Conservation (phyloP, 2,888 invertebrate species). For the Pachliopta kotzebuea region DNA sequence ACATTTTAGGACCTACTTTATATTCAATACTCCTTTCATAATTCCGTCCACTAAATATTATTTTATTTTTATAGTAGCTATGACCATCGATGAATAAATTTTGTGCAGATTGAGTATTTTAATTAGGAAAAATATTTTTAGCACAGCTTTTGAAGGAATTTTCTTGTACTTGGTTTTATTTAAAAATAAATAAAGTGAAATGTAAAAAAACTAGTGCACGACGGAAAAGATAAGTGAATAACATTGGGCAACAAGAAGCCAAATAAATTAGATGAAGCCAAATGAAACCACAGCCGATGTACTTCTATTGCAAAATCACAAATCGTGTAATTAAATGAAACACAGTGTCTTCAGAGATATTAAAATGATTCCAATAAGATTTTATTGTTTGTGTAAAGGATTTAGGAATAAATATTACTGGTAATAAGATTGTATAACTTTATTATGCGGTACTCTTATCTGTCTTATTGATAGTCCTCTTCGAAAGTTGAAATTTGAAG, state of each 20-base stretch:
- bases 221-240: neutral
- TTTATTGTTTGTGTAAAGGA: neutral
- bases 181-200: no score
- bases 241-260: neutral
- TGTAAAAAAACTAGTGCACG: neutral
- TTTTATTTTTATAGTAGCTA: neutral
- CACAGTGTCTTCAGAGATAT: no score
- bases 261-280: neutral
- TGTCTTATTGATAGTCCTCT: no score
- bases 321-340: neutral
- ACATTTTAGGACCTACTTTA: slow-evolving; percentile 7
- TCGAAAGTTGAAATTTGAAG: no score
- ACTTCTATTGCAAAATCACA: neutral
- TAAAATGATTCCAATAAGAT: no score
- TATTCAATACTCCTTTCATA: neutral
- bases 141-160: no score
- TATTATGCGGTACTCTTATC: no score
- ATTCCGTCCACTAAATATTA: neutral
- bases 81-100: neutral
- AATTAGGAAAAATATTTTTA: no score
- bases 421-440: no score
- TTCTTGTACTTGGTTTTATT: neutral
- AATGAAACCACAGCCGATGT: neutral
- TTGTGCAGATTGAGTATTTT: neutral
- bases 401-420: no score